phyloP scores from a whole-genome alignment of 2,888 invertebrate species.

The Mellilla xanthometata region DNA sequence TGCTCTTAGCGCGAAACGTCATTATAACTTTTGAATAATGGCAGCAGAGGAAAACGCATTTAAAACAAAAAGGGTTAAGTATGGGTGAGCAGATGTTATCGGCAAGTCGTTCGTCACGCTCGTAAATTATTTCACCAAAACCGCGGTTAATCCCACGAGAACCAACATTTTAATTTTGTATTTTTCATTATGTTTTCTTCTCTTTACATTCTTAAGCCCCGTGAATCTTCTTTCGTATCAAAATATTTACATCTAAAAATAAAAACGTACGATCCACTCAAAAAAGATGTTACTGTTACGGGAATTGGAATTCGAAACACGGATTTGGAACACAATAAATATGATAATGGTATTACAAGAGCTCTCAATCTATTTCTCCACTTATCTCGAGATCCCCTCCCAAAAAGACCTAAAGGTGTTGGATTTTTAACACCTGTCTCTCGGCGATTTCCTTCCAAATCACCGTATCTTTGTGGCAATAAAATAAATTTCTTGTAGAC shows the following conservation, averaged over 20 bases:
- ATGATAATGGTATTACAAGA: conserved; percentile 68
- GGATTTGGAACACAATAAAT: conserved; percentile 64
- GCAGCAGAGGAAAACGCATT: conserved; percentile 67
- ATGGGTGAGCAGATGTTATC: conserved; percentile 77
- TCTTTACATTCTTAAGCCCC: conserved; percentile 61
- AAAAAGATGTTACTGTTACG: conserved; percentile 55
- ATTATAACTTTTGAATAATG: conserved; percentile 77
- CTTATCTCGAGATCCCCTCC: conserved; percentile 68
- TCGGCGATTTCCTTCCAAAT: conserved; percentile 76
- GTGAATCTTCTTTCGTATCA: conserved; percentile 58
- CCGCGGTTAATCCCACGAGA: conserved; percentile 75
- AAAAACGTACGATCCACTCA: conserved; percentile 40
- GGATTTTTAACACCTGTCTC: conserved; percentile 81
- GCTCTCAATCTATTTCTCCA: conserved; percentile 70
- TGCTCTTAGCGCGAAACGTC: conserved; percentile 69
- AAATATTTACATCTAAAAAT: conserved; percentile 55
- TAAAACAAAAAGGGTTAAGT: conserved; percentile 79
- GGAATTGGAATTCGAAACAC: conserved; percentile 57
- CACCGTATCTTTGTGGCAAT: conserved; percentile 79
- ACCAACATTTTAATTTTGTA: conserved; percentile 78
- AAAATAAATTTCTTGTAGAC: conserved; percentile 81
- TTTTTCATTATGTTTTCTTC: conserved; percentile 65
- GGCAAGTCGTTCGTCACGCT: conserved; percentile 79
- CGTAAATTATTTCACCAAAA: conserved; percentile 79
- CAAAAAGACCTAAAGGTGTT: conserved; percentile 74